phyloP scores from a whole-genome alignment of 2,888 invertebrate genomes.

The Chalcosyrphus nemorum region DNA sequence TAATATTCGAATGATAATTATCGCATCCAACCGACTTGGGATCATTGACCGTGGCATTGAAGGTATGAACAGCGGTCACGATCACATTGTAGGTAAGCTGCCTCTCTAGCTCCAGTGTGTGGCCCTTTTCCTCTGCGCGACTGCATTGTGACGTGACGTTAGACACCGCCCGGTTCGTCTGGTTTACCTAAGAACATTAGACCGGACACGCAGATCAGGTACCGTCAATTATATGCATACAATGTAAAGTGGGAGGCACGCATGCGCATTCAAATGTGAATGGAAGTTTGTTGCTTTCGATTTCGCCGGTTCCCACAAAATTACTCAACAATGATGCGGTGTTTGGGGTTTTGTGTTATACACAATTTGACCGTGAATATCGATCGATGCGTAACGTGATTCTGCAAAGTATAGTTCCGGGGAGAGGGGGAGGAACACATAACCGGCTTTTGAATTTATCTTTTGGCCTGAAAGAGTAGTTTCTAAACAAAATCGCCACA shows the following conservation, averaged over 20 bases:
- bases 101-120: slow-evolving; percentile 7
- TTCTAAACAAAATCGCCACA: background rate
- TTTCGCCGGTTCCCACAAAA: slow-evolving; percentile 28
- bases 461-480: background rate
- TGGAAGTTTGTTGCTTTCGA: slow-evolving; percentile 43
- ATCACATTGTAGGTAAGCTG: slow-evolving; percentile 28
- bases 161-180: slow-evolving; percentile 6
- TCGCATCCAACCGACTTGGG: slow-evolving; percentile 32
- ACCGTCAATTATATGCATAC: slow-evolving; percentile 24
- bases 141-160: slow-evolving; percentile 21
- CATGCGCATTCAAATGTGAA: background rate
- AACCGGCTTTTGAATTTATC: slow-evolving; percentile 43
- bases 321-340: background rate
- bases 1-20: slow-evolving; percentile 46
- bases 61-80: slow-evolving; percentile 47
- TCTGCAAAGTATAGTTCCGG: background rate
- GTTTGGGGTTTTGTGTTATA: slow-evolving; percentile 11
- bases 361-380: slow-evolving; percentile 46
- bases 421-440: background rate
- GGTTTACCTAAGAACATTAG: slow-evolving; percentile 35
- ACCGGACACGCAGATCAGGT: slow-evolving; percentile 43
- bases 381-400: slow-evolving; percentile 26
- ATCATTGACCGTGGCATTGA: slow-evolving; percentile 69
- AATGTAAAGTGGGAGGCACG: background rate
- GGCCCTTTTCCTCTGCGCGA: slow-evolving; percentile 20